Base-by-base conservation (phyloP, 2,888 invertebrate species). In the Brachyptera putata region DNA sequence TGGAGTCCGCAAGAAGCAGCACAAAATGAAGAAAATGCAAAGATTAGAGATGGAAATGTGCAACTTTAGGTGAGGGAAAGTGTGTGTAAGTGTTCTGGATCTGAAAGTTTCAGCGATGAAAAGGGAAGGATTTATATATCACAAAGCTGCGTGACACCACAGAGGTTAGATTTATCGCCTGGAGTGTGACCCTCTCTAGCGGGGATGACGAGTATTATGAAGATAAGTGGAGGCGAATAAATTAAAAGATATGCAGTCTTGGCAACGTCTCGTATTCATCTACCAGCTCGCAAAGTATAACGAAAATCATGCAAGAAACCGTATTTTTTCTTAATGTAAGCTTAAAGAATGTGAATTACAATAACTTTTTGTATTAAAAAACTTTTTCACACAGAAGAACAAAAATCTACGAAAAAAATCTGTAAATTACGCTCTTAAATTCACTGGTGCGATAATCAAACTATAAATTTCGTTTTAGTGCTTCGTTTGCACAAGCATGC, bases 191-290 rank as follows among this genome's bases (percentile, higher is more conserved):
- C n/a, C 43, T 59, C 18, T 43, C 4, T 1, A n/a, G n/a, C 39
- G 34, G 37, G 49, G 24, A 56, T 63, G 61, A 61, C 61, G 57
- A 59, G 57, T 21, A 25, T 59, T 56, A 61, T 61, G 59, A 63
- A 63, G 63, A 63, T 63, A 63, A 63, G 61, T 61, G 56, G 48
- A 56, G 36, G 11, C 14, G 63, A 61, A 63, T 63, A 61, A 63
- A 63, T 63, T 63, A 63, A 63, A 63, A 63, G 61, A 63, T 63
- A 63, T 59, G 63, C 56, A 39, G 16, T 43, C 49, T 39, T 11
- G 34, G 18, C 34, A 36, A 53, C 39, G 7, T 14, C n/a, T 37
- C 13, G 37, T 13, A 37, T 37, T 3, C 2, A 5, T 14, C 13
- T 41, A 41, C 22, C 21, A 21, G 1, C 46, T 7, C 24, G 22